Conservation (phyloP, 2,797 vertebrate species). For the Lepilemur septentrionalis region DNA sequence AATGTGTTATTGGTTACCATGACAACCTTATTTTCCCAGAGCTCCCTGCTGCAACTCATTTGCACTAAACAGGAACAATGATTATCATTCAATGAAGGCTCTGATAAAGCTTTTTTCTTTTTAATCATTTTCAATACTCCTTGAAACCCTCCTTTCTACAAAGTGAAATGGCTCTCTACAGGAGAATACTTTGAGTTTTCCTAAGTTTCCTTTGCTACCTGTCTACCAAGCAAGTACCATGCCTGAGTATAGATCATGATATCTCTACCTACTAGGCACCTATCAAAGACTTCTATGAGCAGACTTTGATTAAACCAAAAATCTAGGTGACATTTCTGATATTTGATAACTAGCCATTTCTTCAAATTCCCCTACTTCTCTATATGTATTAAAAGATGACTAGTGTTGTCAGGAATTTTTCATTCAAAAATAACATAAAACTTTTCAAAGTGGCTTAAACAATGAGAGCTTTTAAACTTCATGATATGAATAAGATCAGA, state of each 20-base stretch:
- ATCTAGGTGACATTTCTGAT: background rate
- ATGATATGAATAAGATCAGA: background rate
- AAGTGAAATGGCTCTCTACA: slow-evolving; percentile 23
- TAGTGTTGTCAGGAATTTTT: background rate
- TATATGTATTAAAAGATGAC: background rate
- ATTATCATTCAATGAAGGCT: slow-evolving; percentile 44
- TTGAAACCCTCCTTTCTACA: slow-evolving; percentile 3
- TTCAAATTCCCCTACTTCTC: slow-evolving; percentile 27
- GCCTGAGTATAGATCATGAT: background rate
- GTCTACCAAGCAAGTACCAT: background rate
- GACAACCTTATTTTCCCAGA: slow-evolving; percentile 59
- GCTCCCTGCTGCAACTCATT: slow-evolving; percentile 47
- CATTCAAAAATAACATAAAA: slow-evolving; percentile 26
- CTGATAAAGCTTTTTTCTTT: slow-evolving; percentile 45
- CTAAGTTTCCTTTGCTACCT: slow-evolving; percentile 16
- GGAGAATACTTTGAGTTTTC: background rate
- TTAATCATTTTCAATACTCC: slow-evolving; percentile 13
- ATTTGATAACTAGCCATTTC: slow-evolving; percentile 13
- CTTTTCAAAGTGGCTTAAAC: background rate
- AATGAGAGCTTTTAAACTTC: background rate
- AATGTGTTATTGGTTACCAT: slow-evolving; percentile 55
- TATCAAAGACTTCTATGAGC: background rate
- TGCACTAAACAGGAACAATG: slow-evolving; percentile 40
- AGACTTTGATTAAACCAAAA: slow-evolving; percentile 24
- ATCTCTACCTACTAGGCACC: background rate